These are phyloP conservation scores for Engraulis encrasicolus DNA, from an alignment of 2,113 vertebrate species.

Conservation along the genomic window DNA sequence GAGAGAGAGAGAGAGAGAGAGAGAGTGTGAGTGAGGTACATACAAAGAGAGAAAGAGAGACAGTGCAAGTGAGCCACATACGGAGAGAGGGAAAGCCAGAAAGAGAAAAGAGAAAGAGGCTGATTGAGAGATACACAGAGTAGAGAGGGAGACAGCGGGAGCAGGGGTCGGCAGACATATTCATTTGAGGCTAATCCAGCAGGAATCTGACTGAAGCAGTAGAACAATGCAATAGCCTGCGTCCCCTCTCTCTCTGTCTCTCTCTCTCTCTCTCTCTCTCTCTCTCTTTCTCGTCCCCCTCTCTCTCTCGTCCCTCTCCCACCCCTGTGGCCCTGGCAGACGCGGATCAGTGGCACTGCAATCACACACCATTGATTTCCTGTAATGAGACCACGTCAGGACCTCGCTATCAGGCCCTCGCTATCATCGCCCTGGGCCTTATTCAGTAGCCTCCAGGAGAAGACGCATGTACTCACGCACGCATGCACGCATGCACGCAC, in stretches of 20 bases:
- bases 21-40: neutral
- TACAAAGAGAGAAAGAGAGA: neutral
- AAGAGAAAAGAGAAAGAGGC: neutral
- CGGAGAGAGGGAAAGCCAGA: conserved; percentile 52
- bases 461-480: no score
- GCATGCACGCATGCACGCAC: no score
- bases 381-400: conserved; percentile 73
- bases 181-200: conserved; percentile 28
- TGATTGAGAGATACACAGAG: conserved; percentile 26
- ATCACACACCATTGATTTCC: conserved; percentile 78
- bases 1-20: neutral
- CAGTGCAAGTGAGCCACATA: conserved; percentile 50
- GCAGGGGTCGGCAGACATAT: conserved; percentile 27
- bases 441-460: conserved; percentile 67
- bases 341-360: conserved; percentile 61
- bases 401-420: conserved; percentile 73
- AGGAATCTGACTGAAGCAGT: conserved; percentile 30
- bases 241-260: no score
- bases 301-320: conserved; percentile 15
- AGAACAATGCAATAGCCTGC: conserved; percentile 34
- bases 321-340: conserved; percentile 18
- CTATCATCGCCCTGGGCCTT: conserved; percentile 71
- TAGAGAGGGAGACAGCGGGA: neutral
- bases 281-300: no score
- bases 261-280: no score